Evolutionary conservation across 2,797 vertebrate species (phyloP).

Genomic region (Enteromius mattozi): DNA sequence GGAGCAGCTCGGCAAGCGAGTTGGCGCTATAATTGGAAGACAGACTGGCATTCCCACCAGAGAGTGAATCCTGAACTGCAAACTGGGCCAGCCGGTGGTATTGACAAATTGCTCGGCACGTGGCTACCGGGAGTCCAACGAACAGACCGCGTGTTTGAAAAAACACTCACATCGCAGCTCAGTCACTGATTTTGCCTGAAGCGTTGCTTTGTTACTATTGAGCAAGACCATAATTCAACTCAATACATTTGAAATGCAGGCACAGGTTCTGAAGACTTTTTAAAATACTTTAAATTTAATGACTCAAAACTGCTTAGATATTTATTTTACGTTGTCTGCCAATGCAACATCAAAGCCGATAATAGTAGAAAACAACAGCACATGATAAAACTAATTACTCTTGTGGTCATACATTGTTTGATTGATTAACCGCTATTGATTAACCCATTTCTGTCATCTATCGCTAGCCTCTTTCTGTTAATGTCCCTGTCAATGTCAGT

Average conservation of each 20-base stretch:
- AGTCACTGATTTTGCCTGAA: not conserved
- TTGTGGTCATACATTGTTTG: not conserved
- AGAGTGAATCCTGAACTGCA: constrained; percentile 43
- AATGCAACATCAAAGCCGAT: not conserved
- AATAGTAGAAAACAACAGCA: not conserved
- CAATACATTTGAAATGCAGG: not conserved
- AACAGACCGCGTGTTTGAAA: constrained; percentile 16
- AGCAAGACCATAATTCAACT: not conserved
- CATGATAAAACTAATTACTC: constrained; percentile 36
- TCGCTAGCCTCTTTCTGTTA: constrained; percentile 49
- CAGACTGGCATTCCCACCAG: constrained; percentile 23
- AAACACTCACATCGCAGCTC: not conserved
- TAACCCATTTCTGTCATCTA: constrained; percentile 46
- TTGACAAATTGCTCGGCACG: constrained; percentile 54
- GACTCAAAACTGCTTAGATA: not conserved
- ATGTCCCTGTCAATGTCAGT: constrained; percentile 18
- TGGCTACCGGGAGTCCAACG: constrained; percentile 19
- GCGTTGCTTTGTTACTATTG: not conserved
- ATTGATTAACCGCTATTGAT: constrained; percentile 38
- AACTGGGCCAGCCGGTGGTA: constrained; percentile 57
- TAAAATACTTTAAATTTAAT: not conserved
- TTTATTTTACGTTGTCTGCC: not conserved
- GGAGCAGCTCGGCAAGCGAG: constrained; percentile 14
- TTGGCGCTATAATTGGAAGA: constrained; percentile 54
- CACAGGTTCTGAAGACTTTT: not conserved